A percentile compares a stretch with the other conserved stretches of the same genome.
Evolutionary conservation across 2,888 invertebrate species (phyloP).

Genomic region (Hypercompe scribonia): DNA sequence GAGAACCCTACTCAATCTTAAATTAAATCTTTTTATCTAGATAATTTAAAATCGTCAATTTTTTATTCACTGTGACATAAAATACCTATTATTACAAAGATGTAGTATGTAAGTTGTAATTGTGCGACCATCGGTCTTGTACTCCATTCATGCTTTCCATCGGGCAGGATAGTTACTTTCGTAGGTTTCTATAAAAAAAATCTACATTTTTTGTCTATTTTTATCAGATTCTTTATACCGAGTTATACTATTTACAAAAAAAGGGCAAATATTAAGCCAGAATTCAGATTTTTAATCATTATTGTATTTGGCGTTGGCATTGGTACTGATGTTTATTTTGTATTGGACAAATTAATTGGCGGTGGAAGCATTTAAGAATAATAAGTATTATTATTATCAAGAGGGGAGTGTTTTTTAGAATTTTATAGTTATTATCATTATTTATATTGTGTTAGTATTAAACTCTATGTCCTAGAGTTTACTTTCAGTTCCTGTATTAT

Average conservation of each 20-base stretch:
- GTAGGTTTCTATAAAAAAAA: no score
- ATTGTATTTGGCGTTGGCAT: neutral
- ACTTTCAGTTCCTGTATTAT: neutral
- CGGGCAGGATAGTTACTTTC: no score
- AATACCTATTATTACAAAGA: no score
- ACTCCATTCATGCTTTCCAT: no score
- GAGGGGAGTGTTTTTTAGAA: neutral
- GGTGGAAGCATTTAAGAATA: neutral
- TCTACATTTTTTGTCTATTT: no score
- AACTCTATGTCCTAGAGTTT: neutral
- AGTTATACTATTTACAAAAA: neutral
- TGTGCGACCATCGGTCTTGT: no score
- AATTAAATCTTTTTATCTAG: neutral
- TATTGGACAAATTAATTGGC: neutral
- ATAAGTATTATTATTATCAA: neutral
- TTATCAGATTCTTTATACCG: neutral
- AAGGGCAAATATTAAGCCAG: neutral
- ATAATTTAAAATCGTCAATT: neutral
- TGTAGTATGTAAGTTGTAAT: no score
- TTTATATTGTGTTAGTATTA: neutral
- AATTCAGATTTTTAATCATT: neutral
- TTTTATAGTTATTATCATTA: neutral
- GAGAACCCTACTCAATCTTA: neutral
- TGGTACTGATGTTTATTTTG: neutral
- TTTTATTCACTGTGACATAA: neutral